Percentiles rank a stretch among this genome's conserved stretches.
These are phyloP conservation scores for Mastacembelus armatus DNA, from an alignment of 2,797 vertebrate species.

Conservation along the genomic window DNA sequence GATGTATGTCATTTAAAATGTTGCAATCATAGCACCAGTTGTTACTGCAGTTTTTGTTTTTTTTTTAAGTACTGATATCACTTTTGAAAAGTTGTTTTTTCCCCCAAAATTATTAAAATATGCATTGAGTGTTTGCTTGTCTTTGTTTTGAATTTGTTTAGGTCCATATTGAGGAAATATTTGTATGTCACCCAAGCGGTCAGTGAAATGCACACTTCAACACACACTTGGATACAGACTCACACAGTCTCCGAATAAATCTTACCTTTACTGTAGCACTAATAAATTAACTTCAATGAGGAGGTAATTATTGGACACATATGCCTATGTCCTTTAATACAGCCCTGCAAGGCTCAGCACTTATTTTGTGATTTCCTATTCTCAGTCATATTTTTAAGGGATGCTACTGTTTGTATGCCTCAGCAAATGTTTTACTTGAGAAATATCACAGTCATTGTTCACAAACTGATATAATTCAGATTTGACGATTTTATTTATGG, in stretches of 20 bases:
- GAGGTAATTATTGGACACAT: background rate
- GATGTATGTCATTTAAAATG: constrained; percentile 19
- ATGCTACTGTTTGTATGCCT: background rate
- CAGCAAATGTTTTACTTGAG: background rate
- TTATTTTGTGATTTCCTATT: too few species aligned
- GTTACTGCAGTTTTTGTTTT: background rate
- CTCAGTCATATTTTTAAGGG: too few species aligned
- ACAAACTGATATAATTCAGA: constrained; percentile 11
- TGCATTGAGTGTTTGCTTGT: constrained; percentile 41
- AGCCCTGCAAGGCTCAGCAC: too few species aligned
- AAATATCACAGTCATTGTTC: background rate
- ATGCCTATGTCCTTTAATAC: too few species aligned
- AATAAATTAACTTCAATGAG: constrained; percentile 12
- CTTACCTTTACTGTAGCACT: background rate
- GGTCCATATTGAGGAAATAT: constrained; percentile 45
- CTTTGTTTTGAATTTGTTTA: constrained; percentile 57
- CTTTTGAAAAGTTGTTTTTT: constrained; percentile 1
- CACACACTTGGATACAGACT: constrained; percentile 15
- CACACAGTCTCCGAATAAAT: constrained; percentile 4
- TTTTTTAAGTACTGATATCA: background rate
- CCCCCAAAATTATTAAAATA: constrained; percentile 37
- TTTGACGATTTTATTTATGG: constrained; percentile 21
- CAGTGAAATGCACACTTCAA: constrained; percentile 23
- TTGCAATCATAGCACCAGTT: background rate
- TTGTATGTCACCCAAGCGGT: constrained; percentile 58